Percentiles rank a stretch among this genome's conserved stretches.
These are phyloP conservation scores for Macropodus opercularis DNA, from an alignment of 2,797 vertebrate genomes.

Conservation along the genomic window DNA sequence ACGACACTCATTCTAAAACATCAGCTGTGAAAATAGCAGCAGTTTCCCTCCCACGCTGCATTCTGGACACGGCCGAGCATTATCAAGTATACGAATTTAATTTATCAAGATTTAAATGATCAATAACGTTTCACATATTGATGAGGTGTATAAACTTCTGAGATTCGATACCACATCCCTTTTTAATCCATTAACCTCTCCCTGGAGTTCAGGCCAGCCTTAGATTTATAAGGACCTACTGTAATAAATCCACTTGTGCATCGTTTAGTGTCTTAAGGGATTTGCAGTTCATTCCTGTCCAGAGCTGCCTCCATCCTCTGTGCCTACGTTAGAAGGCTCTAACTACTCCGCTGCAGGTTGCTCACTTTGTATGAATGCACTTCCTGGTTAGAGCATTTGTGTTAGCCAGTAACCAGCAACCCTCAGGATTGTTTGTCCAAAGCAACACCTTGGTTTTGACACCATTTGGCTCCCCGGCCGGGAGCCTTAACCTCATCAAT, in stretches of 20 bases:
- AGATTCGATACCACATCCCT: constrained; percentile 87
- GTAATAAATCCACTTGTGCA: constrained; percentile 89
- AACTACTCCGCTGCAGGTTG: constrained; percentile 29
- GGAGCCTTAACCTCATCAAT: constrained; percentile 85
- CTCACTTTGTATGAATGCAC: constrained; percentile 11
- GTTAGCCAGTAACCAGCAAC: constrained; percentile 21
- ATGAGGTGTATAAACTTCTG: constrained; percentile 88
- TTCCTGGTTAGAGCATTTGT: constrained; percentile 5
- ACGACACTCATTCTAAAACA: constrained; percentile 38
- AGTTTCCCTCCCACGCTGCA: constrained; percentile 38
- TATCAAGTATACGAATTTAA: constrained; percentile 85
- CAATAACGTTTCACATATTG: constrained; percentile 86
- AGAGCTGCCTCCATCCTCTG: constrained; percentile 70
- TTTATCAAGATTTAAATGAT: constrained; percentile 85
- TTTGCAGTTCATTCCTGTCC: constrained; percentile 74
- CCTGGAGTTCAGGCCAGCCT: constrained; percentile 85
- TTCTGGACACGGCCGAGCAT: constrained; percentile 76
- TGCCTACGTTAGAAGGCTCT: constrained; percentile 56
- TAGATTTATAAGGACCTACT: constrained; percentile 86
- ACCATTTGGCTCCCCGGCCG: constrained; percentile 69
- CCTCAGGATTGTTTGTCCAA: constrained; percentile 60
- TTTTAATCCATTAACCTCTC: constrained; percentile 91
- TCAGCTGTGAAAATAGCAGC: constrained; percentile 24
- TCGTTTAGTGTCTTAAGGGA: constrained; percentile 87
- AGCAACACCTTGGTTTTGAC: constrained; percentile 78